phyloP scores from a whole-genome alignment of 1,140 invertebrate species.

The Trachymyrmex cornetzi region DNA sequence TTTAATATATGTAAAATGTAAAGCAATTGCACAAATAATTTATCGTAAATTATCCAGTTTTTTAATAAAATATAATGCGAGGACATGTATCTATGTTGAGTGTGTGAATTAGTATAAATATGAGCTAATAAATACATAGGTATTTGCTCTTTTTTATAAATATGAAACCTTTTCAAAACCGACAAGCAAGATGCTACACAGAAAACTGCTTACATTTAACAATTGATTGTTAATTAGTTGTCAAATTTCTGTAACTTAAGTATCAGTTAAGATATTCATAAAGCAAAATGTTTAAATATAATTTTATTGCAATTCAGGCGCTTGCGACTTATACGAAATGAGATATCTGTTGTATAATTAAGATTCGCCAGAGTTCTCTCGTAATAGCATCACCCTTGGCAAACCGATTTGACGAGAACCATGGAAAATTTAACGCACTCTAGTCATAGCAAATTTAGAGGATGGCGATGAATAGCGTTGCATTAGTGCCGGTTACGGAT shows the following conservation, averaged over 20 bases:
- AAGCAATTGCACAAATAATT: not conserved
- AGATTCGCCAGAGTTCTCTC: not conserved
- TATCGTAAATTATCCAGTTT: not conserved
- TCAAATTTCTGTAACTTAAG: not conserved
- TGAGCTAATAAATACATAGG: not conserved
- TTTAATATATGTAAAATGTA: constrained; percentile 1
- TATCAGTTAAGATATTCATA: not conserved
- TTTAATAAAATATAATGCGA: not conserved
- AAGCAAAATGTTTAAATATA: not conserved
- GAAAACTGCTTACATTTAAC: not conserved
- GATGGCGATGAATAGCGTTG: not conserved
- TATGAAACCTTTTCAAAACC: not conserved
- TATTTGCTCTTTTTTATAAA: not conserved
- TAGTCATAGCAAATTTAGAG: constrained; percentile 16
- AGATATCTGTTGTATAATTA: not conserved
- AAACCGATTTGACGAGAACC: constrained; percentile 18
- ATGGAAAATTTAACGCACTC: constrained; percentile 46
- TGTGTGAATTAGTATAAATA: not conserved
- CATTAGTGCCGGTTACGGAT: not conserved
- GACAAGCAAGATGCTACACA: not conserved
- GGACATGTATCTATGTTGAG: not conserved
- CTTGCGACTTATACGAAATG: constrained; percentile 6
- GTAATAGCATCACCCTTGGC: not conserved
- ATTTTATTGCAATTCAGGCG: not conserved
- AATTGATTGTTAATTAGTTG: not conserved